These are phyloP conservation scores for Neodiprion pinetum DNA, from an alignment of 1,140 invertebrate genomes.

Conservation along the genomic window DNA sequence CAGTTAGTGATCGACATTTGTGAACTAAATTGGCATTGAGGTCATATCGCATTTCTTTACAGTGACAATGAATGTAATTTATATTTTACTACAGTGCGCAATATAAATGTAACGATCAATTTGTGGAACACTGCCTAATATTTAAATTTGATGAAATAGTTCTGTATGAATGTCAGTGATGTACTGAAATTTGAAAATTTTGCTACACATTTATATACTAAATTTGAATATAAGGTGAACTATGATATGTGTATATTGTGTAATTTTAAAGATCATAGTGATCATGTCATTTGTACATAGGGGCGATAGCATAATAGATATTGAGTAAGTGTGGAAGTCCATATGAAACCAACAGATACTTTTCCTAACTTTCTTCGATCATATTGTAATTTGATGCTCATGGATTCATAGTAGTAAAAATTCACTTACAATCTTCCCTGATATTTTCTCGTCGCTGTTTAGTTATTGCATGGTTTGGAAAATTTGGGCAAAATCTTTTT, in stretches of 20 bases:
- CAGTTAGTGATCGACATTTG: constrained; percentile 35
- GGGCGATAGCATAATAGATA: constrained; percentile 40
- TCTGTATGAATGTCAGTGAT: constrained; percentile 38
- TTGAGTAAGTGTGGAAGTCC: constrained; percentile 44
- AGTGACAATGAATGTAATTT: constrained; percentile 19
- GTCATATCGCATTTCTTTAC: constrained; percentile 5
- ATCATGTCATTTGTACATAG: constrained; percentile 46
- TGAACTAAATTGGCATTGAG: constrained; percentile 21
- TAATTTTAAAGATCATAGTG: constrained; percentile 30
- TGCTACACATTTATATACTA: constrained; percentile 55
- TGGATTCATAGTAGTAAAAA: background rate
- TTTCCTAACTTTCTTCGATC: constrained; percentile 22
- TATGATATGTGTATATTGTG: constrained; percentile 9
- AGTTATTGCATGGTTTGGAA: too few species aligned
- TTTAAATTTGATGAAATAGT: constrained; percentile 42
- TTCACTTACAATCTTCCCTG: too few species aligned
- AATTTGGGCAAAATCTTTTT: too few species aligned
- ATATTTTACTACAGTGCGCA: constrained; percentile 16
- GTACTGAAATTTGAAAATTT: constrained; percentile 37
- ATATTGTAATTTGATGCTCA: background rate
- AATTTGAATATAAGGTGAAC: constrained; percentile 35
- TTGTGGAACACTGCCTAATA: constrained; percentile 46
- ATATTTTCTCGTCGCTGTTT: too few species aligned
- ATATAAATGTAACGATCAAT: constrained; percentile 35
- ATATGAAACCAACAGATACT: too few species aligned